Evolutionary conservation across 2,113 vertebrate species (phyloP), one percentile per base, ranked within the genome.

Genomic region (Tetrao urogallus): DNA sequence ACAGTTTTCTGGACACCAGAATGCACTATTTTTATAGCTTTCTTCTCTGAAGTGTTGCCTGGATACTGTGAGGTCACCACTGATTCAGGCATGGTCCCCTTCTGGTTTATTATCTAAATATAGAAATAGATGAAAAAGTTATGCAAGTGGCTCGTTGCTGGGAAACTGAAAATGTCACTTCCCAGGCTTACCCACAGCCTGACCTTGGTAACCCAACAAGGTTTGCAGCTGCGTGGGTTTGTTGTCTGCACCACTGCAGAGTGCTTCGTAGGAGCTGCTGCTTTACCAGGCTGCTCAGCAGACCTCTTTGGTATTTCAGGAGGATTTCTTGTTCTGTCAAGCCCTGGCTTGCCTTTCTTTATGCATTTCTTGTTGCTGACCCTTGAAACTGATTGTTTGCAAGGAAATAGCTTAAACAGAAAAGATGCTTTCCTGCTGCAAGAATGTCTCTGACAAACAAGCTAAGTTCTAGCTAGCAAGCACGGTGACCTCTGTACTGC

Each of bases 61-160:
- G 89, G 91, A 92, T 91, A 95, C 91, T 85, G 21, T 92, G 87
- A 96, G 95, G 96, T 96, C 81, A 70, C 18, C 7, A 3, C 36
- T 84, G 86, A 90, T 92, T 88, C 45, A 22, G 24, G 52, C 34
- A 60, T 70, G 5, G 6, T 81, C 76, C 54, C 43, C 63, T 88
- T 92, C 92, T 84, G 84, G 54, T 85, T 89, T 82, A 63, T 76
- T 76, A 45, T 88, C 83, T 92, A 94, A 93, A 92, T 93, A 92
- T 50, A 94, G 83, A 79, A 76, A 76, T 42, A 19, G n/a, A 43
- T 4, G 17, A 43, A 87, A 82, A 90, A 87, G 86, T 92, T 63
- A 72, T 11, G 67, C 63, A 45, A 67, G 71, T 16, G 74, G 43
- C 42, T 70, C 6, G 84, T 95, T 92, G 91, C 84, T 82, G 81